A percentile compares a stretch with the other conserved stretches of the same genome.
Conservation (phyloP, 2,888 invertebrate species). For the Trichogramma dendrolimi region DNA sequence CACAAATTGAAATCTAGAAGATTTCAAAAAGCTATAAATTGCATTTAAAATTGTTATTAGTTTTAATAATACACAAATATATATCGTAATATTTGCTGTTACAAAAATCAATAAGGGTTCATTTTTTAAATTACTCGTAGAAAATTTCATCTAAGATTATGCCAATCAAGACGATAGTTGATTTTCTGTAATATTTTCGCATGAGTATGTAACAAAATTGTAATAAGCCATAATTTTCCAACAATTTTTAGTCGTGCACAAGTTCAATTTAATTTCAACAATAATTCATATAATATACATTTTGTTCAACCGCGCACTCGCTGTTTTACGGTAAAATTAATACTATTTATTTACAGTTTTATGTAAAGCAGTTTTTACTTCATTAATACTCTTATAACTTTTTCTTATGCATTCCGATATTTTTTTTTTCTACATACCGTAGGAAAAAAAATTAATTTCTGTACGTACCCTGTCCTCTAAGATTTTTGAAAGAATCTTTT, state of each 20-base stretch:
- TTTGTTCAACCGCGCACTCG: constrained; percentile 29
- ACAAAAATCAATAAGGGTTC: too few species aligned
- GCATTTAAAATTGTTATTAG: too few species aligned
- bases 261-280: background rate
- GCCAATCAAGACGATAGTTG: too few species aligned
- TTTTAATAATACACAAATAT: too few species aligned
- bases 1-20: background rate
- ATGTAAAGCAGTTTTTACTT: background rate
- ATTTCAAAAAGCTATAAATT: too few species aligned
- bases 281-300: constrained; percentile 25
- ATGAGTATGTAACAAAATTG: too few species aligned
- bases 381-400: background rate
- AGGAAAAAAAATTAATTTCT: constrained; percentile 22
- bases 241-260: too few species aligned
- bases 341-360: constrained; percentile 36
- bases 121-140: too few species aligned
- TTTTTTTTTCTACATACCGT: background rate
- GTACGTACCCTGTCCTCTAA: constrained; percentile 2
- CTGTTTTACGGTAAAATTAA: constrained; percentile 35
- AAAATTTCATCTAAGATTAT: too few species aligned
- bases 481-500: constrained; percentile 25
- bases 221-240: too few species aligned
- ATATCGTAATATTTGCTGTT: too few species aligned
- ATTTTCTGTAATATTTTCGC: too few species aligned
- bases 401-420: background rate